Conservation (phyloP, 2,113 vertebrate genomes). For the Gymnogyps californianus region DNA sequence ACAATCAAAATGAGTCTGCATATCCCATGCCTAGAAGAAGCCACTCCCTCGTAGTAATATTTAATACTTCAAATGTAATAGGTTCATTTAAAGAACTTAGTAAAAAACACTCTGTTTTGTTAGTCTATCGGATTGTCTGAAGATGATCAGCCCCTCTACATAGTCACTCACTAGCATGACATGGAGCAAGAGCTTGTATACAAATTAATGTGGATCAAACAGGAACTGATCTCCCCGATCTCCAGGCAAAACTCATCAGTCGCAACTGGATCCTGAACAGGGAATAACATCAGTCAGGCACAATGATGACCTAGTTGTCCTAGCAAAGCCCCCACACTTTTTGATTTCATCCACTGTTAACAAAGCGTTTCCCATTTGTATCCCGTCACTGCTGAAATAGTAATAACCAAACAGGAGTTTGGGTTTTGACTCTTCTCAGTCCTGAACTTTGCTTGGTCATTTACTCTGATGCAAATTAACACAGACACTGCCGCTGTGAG, state of each 20-base stretch:
- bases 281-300: neutral
- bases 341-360: neutral
- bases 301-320: neutral
- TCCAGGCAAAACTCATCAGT: neutral
- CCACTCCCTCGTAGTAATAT: neutral
- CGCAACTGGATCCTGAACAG: neutral
- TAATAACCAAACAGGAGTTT: neutral
- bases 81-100: neutral
- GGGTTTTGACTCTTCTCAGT: neutral
- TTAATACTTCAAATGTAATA: neutral
- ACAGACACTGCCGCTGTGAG: fast-evolving
- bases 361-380: neutral
- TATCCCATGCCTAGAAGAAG: neutral
- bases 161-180: neutral
- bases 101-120: neutral
- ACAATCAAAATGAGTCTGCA: neutral
- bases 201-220: neutral
- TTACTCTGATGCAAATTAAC: neutral
- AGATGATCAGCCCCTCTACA: neutral
- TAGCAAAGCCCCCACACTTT: neutral
- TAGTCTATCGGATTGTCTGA: neutral
- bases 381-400: neutral
- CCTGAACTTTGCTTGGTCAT: neutral
- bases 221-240: neutral
- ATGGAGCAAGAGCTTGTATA: neutral